A percentile compares a stretch with the other conserved stretches of the same genome.
These are phyloP conservation scores for Doris montereyensis DNA, from an alignment of 2,888 invertebrate genomes.

Conservation along the genomic window DNA sequence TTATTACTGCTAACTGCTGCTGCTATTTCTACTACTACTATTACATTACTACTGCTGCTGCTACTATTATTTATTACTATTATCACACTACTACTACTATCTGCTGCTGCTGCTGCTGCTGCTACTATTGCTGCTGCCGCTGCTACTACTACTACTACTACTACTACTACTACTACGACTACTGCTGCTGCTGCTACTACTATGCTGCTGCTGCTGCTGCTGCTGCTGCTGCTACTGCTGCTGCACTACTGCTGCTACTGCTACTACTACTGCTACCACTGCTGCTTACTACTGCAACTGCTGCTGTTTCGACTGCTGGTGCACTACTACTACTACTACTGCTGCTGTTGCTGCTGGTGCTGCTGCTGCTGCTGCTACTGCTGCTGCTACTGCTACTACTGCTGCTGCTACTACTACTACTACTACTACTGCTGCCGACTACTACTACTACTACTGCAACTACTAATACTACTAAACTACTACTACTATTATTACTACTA, in stretches of 20 bases:
- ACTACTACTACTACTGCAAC: too few relatives aligned
- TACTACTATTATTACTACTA: too few relatives aligned
- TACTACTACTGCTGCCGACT: too few relatives aligned
- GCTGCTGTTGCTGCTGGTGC: background rate
- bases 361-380: too few relatives aligned
- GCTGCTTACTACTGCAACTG: background rate
- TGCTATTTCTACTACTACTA: slow-evolving; percentile 13
- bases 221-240: background rate
- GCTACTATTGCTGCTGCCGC: too few relatives aligned
- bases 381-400: too few relatives aligned
- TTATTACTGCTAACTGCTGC: slow-evolving; percentile 8
- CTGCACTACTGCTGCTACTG: too few relatives aligned
- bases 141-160: background rate
- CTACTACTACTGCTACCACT: background rate
- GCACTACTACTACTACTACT: background rate
- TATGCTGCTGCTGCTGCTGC: slow-evolving; percentile 6
- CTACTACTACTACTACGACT: slow-evolving; percentile 28
- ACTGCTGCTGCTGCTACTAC: slow-evolving; percentile 19
- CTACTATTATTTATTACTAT: slow-evolving; percentile 5
- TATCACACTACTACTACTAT: background rate
- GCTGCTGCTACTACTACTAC: too few relatives aligned
- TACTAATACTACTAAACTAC: too few relatives aligned
- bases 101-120: slow-evolving; percentile 2
- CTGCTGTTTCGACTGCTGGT: background rate
- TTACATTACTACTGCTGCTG: slow-evolving; percentile 8